Base-by-base conservation (phyloP, 2,797 vertebrate genomes). In the Malurus splendens region DNA sequence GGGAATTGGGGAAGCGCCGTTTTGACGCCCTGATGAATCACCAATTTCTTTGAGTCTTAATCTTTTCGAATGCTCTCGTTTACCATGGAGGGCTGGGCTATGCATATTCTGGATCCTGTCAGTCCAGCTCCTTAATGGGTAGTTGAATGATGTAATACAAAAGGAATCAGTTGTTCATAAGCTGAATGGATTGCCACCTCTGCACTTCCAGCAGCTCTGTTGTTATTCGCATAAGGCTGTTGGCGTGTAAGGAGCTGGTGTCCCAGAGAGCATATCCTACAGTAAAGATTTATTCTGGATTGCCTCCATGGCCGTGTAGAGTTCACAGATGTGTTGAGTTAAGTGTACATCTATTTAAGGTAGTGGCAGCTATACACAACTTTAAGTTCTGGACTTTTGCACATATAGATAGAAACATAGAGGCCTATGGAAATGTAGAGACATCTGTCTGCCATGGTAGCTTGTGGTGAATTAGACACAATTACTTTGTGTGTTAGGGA, bases 71-170 rank as follows among this genome's bases (percentile, higher is more conserved):
- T 1, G 24, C 79, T 93, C 86, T 93, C 67, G 24, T 93, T 93
- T 85, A 85, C 87, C 36, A 1, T 78, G 65, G 92, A 90, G 89
- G 93, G 91, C 64, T 87, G 90, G 90, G 86, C 87, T 92, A 30
- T 76, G 93, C 86, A 47, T 86, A 56, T 92, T 95, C 82, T 82
- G 90, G 86, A 96, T 90, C 91, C 83, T 94, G 90, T 94, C 91
- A 91, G 87, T 95, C 95, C 94, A 95, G 93, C 92, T 95, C 75
- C 93, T 95, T 96, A 95, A 95, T 95, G 80, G 94, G 82, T 75
- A 89, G 79, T n/a, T 92, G 84, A 90, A 66, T 95, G 82, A 92
- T 95, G 90, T 94, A 86, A 94, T 80, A 87, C 79, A 92, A 91
- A 92, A 96, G 71, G 92, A 90, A 94, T 93, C 90, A 44, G 82